These are phyloP conservation scores for Sus cebifrons DNA, from an alignment of 2,797 vertebrate species.

Conservation along the genomic window DNA sequence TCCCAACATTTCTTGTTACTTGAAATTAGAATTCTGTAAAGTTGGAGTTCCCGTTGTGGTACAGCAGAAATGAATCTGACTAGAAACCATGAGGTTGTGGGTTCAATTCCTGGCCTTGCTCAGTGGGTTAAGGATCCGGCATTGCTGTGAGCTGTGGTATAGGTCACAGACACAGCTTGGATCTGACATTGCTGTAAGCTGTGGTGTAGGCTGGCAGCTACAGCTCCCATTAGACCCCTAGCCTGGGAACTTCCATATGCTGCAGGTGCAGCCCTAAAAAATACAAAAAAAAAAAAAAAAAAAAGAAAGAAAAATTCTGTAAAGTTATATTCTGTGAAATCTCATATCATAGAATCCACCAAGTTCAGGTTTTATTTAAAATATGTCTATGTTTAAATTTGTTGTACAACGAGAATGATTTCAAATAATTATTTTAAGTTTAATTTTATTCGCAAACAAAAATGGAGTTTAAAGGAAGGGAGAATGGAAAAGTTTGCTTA, in stretches of 20 bases:
- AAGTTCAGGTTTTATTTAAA: constrained; percentile 27
- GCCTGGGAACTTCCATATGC: too few species aligned
- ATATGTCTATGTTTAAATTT: not conserved
- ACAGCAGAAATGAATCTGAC: too few species aligned
- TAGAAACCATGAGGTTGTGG: too few species aligned
- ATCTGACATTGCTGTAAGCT: too few species aligned
- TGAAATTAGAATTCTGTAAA: constrained; percentile 16
- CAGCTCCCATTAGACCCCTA: too few species aligned
- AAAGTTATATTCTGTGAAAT: constrained; percentile 25
- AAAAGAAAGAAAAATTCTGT: not conserved
- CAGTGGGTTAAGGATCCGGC: too few species aligned
- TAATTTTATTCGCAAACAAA: constrained; percentile 58
- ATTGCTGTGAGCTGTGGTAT: too few species aligned
- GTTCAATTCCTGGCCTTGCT: too few species aligned
- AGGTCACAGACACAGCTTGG: too few species aligned
- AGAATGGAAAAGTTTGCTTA: not conserved
- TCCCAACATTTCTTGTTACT: not conserved
- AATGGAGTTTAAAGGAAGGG: not conserved
- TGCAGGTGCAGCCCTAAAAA: too few species aligned
- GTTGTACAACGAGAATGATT: constrained; percentile 9
- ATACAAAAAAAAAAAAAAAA: too few species aligned
- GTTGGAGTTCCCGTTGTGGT: not conserved
- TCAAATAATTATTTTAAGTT: constrained; percentile 43
- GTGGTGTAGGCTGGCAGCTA: too few species aligned
- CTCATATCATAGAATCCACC: not conserved